Evolutionary conservation across 2,888 invertebrate species (phyloP), one percentile per base, ranked within the genome.

Genomic region (Cryptocephalus moraei): DNA sequence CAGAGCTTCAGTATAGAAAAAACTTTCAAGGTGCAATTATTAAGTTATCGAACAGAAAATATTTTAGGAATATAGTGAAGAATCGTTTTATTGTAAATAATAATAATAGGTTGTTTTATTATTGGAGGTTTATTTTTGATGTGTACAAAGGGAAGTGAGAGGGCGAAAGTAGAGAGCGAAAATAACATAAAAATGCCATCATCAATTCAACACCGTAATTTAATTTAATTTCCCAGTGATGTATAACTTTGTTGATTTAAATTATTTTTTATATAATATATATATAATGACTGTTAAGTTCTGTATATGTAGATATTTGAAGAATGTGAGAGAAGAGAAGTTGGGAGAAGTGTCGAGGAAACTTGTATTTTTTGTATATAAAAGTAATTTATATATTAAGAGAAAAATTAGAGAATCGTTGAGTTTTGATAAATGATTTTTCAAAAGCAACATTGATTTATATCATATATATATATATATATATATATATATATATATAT

Each of bases 91-190:
- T 22, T 22, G 22, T 22, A 22, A 22, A 22, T 22, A 22, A 22
- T 65, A 64, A 22, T 22, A 48, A 65, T 63, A 64, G 32, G 55
- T 60, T 61, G 58, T 56, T 51, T 58, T 52, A 47, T 54, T 57
- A 56, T 55, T 55, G 60, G 56, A 55, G 50, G 49, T 52, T 50
- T 50, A 50, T 66, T 64, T 64, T 62, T 56, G 58, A 57, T 53
- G 55, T 49, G 48, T 43, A 48, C 46, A 41, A 36, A 12, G 12
- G n/a, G 36, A 6, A 36, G 53, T 47, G 54, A 52, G 41, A 53
- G 49, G 49, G 22, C 2, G 22, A 22, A 22, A 22, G 22, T 22
- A 22, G 22, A 22, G 22, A 22, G 22, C 22, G 22, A 22, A 22
- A 22, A 22, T 22, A 22, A 22, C 22, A 22, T 22, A 22, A 22